Evolutionary conservation across 2,888 invertebrate genomes (phyloP).

Genomic region (Harpalus rubripes): DNA sequence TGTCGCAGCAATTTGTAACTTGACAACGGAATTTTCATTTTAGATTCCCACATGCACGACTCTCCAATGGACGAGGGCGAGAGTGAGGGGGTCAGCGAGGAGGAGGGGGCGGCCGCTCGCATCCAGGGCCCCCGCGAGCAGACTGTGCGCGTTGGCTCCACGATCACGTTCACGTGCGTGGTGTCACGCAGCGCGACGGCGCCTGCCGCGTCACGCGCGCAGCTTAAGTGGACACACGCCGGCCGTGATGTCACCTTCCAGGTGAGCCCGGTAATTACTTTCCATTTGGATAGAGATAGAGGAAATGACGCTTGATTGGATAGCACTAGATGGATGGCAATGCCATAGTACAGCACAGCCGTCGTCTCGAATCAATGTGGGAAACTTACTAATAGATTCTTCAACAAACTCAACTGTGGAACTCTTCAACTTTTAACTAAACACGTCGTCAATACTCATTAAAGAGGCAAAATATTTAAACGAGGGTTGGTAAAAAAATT

Average conservation of each 20-base stretch:
- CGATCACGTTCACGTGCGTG: conserved; percentile 80
- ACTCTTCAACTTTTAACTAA: no score
- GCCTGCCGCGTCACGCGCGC: conserved; percentile 26
- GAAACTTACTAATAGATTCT: conserved; percentile 48
- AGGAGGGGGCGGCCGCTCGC: conserved; percentile 69
- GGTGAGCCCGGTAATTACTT: conserved; percentile 74
- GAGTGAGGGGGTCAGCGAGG: not conserved
- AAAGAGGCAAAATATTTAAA: no score
- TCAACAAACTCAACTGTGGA: not conserved
- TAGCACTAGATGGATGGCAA: conserved; percentile 53
- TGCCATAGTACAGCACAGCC: not conserved
- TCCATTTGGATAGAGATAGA: conserved; percentile 28
- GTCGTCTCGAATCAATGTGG: conserved; percentile 14
- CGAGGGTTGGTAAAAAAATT: no score
- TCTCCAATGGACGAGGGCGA: conserved; percentile 64
- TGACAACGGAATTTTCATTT: conserved; percentile 62
- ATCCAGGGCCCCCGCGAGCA: conserved; percentile 81
- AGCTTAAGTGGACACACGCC: conserved; percentile 78
- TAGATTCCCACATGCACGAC: conserved; percentile 69
- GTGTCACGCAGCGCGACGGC: conserved; percentile 75
- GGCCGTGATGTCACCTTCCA: conserved; percentile 80
- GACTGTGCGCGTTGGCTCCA: conserved; percentile 79
- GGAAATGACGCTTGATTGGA: conserved; percentile 52
- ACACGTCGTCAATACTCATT: no score
- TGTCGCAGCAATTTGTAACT: conserved; percentile 59